phyloP scores from a whole-genome alignment of 2,888 invertebrate species.

The Acholoe squamosa region DNA sequence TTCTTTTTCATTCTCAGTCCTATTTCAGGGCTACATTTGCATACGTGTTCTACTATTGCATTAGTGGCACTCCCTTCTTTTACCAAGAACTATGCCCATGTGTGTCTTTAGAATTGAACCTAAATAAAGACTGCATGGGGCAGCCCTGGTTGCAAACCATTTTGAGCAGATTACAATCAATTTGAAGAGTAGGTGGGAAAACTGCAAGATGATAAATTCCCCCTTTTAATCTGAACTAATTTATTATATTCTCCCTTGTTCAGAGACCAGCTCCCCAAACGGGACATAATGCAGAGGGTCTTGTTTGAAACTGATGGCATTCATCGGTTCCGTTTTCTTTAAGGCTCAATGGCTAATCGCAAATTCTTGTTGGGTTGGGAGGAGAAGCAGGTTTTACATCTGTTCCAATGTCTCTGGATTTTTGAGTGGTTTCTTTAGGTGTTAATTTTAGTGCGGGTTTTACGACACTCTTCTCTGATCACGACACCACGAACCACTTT shows the following conservation, averaged over 20 bases:
- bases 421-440: too few species aligned
- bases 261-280: neutral
- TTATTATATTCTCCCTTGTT: neutral
- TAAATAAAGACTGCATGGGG: too few species aligned
- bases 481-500: constrained; percentile 11
- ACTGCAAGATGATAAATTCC: neutral
- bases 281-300: too few species aligned
- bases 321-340: neutral
- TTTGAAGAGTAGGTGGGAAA: neutral
- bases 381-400: neutral
- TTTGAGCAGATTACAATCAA: too few species aligned
- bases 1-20: too few species aligned
- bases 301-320: too few species aligned
- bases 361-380: neutral
- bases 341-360: neutral
- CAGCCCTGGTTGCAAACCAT: too few species aligned
- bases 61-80: too few species aligned
- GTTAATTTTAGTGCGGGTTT: neutral
- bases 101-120: too few species aligned
- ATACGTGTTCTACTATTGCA: too few species aligned
- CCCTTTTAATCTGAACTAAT: neutral
- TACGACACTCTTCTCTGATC: neutral
- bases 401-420: neutral
- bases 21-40: too few species aligned
- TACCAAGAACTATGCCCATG: too few species aligned